Evolutionary conservation across 2,797 vertebrate species (phyloP).

Genomic region (Lates japonicus): DNA sequence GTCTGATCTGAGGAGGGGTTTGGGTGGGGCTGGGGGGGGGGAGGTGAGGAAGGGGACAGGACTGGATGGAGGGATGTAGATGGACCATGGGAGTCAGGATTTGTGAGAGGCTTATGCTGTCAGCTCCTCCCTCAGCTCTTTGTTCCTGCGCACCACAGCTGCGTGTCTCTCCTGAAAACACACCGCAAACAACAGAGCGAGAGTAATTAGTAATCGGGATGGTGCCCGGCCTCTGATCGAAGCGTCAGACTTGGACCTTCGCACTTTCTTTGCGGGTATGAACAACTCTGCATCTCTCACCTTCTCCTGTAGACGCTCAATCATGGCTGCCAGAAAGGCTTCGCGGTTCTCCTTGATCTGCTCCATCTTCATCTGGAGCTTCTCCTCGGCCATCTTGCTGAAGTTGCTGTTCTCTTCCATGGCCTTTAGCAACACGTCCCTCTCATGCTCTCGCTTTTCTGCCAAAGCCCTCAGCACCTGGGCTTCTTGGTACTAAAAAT

Average conservation of each 20-base stretch:
- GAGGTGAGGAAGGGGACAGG: constrained; percentile 36
- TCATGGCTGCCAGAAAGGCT: constrained; percentile 92
- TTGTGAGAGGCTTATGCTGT: constrained; percentile 87
- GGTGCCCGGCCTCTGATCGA: neutral
- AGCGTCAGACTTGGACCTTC: neutral
- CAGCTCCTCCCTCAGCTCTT: constrained; percentile 95
- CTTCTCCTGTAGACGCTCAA: constrained; percentile 95
- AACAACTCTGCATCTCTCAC: constrained; percentile 59
- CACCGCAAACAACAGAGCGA: neutral
- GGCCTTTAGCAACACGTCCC: constrained; percentile 95
- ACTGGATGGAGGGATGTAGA: constrained; percentile 55
- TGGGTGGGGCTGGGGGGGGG: too few species aligned
- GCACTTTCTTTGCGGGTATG: neutral
- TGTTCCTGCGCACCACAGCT: constrained; percentile 95
- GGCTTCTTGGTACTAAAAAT: constrained; percentile 91
- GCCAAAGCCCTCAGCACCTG: constrained; percentile 94
- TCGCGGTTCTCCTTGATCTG: constrained; percentile 97
- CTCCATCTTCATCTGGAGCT: constrained; percentile 97
- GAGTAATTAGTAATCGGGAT: neutral
- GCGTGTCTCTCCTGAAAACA: constrained; percentile 92
- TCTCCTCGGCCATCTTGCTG: constrained; percentile 97
- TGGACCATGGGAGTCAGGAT: constrained; percentile 65
- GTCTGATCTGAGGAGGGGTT: constrained; percentile 70
- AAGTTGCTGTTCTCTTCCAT: constrained; percentile 98
- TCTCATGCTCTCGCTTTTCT: constrained; percentile 94